Percentiles rank a stretch among this genome's conserved stretches.
Conservation (phyloP, 2,797 vertebrate species). For the Chelidonichthys spinosus region DNA sequence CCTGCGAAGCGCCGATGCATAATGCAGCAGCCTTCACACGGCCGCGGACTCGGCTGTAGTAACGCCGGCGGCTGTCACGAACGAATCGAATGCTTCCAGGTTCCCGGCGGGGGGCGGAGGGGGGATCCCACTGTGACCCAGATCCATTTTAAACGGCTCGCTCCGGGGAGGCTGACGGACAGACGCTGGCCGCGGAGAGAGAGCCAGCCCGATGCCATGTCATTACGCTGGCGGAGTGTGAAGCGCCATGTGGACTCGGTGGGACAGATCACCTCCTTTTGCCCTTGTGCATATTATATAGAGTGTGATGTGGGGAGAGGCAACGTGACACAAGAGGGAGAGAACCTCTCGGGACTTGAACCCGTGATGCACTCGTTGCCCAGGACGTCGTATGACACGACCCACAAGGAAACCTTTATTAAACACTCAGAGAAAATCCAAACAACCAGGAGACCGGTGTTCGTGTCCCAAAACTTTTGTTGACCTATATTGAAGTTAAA, state of each 20-base stretch:
- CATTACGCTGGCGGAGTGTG: slow-evolving; percentile 61
- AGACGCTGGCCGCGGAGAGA: slow-evolving; percentile 47
- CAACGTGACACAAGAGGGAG: neutral
- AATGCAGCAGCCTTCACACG: slow-evolving; percentile 51
- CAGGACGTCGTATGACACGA: too few relatives aligned
- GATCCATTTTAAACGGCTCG: slow-evolving; percentile 76
- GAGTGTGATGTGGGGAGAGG: slow-evolving; percentile 11
- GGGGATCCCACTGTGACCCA: slow-evolving; percentile 77
- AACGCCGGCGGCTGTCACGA: slow-evolving; percentile 51
- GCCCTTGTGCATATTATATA: slow-evolving; percentile 49
- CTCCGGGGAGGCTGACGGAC: slow-evolving; percentile 68
- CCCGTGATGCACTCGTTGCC: neutral
- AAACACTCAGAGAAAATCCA: too few relatives aligned
- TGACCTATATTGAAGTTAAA: too few relatives aligned
- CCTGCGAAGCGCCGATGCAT: slow-evolving; percentile 51
- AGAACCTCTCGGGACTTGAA: slow-evolving; percentile 4
- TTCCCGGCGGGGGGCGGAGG: slow-evolving; percentile 62
- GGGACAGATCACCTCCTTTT: slow-evolving; percentile 62
- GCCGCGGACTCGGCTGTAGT: slow-evolving; percentile 38
- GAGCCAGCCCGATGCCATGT: slow-evolving; percentile 41
- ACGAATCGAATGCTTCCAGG: slow-evolving; percentile 59
- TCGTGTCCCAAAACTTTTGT: too few relatives aligned
- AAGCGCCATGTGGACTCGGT: slow-evolving; percentile 58
- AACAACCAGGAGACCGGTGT: too few relatives aligned
- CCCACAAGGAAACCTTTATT: too few relatives aligned